phyloP scores from a whole-genome alignment of 2,888 invertebrate species.

The Flexamia atlantica region DNA sequence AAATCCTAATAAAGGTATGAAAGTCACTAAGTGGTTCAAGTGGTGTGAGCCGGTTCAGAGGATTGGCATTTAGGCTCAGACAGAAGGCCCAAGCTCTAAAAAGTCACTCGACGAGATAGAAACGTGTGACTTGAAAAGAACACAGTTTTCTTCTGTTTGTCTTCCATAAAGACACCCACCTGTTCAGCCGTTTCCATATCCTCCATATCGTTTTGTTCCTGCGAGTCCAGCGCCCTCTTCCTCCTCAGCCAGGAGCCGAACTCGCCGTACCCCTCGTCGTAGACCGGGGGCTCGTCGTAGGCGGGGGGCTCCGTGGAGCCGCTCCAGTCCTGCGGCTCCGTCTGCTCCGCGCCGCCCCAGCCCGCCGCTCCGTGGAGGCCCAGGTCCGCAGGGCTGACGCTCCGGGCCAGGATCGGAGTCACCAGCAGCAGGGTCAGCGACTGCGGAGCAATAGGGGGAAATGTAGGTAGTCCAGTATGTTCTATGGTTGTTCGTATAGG shows the following conservation, averaged over 20 bases:
- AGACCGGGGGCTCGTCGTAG: not conserved
- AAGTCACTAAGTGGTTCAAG: too few relatives aligned
- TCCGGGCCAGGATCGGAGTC: constrained; percentile 9
- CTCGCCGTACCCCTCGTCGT: not conserved
- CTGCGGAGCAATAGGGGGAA: not conserved
- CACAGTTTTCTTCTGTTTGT: too few relatives aligned
- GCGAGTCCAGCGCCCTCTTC: not conserved
- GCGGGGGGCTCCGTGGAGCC: not conserved
- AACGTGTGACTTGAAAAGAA: too few relatives aligned
- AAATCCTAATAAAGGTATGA: too few relatives aligned
- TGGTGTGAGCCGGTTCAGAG: too few relatives aligned
- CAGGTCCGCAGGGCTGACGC: not conserved
- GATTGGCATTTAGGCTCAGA: too few relatives aligned
- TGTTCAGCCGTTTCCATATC: constrained; percentile 41
- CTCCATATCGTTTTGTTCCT: too few relatives aligned
- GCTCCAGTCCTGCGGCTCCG: not conserved
- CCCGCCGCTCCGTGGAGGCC: not conserved
- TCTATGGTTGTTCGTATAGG: too few relatives aligned
- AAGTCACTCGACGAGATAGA: too few relatives aligned
- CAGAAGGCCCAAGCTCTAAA: too few relatives aligned
- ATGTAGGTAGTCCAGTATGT: too few relatives aligned
- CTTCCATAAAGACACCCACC: too few relatives aligned
- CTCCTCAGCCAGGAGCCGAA: not conserved
- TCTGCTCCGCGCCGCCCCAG: not conserved
- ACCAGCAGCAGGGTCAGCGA: constrained; percentile 28